phyloP scores from a whole-genome alignment of 2,797 vertebrate species.

The Champsocephalus gunnari region DNA sequence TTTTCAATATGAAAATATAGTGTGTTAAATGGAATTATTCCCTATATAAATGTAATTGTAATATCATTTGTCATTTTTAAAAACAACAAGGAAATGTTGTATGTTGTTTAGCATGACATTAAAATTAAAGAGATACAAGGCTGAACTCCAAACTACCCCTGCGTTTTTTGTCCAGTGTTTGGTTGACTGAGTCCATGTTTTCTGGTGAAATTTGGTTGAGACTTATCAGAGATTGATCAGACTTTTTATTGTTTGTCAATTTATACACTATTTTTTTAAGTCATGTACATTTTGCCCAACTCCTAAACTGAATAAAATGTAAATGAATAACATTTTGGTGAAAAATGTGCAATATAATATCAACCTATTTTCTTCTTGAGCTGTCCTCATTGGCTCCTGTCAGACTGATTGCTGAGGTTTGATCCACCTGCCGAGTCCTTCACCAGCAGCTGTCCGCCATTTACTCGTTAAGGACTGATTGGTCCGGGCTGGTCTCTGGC shows the following conservation, averaged over 20 bases:
- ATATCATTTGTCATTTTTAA: no score
- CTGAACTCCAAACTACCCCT: no score
- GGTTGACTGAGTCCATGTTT: no score
- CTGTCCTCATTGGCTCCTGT: neutral
- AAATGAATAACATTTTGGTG: neutral
- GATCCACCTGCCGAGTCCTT: neutral
- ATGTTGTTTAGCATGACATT: no score
- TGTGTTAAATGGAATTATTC: no score
- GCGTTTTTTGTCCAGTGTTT: no score
- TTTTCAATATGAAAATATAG: no score
- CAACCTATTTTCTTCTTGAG: neutral
- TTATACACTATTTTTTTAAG: neutral
- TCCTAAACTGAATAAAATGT: neutral
- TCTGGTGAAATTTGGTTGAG: no score
- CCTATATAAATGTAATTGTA: no score
- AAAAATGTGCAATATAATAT: neutral
- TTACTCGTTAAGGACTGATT: slow-evolving; percentile 32
- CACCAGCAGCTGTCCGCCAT: slow-evolving; percentile 29
- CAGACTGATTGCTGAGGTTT: neutral
- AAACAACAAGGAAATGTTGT: no score
- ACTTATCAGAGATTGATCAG: neutral
- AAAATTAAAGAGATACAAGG: no score
- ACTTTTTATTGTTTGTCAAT: neutral
- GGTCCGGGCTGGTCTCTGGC: slow-evolving; percentile 4
- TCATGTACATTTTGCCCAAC: neutral